Conservation (phyloP, 2,113 vertebrate genomes). For the Bufo bufo region DNA sequence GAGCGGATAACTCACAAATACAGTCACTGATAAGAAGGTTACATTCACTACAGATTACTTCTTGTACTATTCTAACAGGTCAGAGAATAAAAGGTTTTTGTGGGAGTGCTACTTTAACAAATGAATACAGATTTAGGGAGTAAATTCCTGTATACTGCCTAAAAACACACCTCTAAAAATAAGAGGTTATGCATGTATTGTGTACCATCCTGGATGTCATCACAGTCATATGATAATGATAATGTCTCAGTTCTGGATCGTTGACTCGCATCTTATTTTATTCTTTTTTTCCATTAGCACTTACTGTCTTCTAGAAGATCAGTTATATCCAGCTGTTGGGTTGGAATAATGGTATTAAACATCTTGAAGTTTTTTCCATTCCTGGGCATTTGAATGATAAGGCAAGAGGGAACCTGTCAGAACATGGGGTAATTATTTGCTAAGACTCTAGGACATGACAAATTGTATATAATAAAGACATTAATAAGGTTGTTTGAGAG, state of each 20-base stretch:
- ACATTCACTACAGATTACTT: too few species aligned
- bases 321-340: constrained; percentile 72
- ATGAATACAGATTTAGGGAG: not conserved
- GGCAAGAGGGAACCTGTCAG: constrained; percentile 79
- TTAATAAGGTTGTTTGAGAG: too few species aligned
- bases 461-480: not conserved
- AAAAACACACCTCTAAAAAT: not conserved
- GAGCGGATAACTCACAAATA: too few species aligned
- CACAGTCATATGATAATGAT: not conserved
- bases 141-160: not conserved
- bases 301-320: constrained; percentile 80
- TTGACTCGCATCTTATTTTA: not conserved
- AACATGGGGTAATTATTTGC: not conserved
- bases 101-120: too few species aligned
- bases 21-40: too few species aligned
- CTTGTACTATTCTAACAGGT: too few species aligned
- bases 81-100: too few species aligned
- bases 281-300: constrained; percentile 7
- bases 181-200: not conserved
- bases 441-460: not conserved
- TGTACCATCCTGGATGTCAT: not conserved
- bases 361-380: constrained; percentile 86
- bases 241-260: not conserved
- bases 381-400: constrained; percentile 82
- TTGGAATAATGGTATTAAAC: constrained; percentile 79